A percentile compares a stretch with the other conserved stretches of the same genome.
Conservation (phyloP, 2,113 vertebrate species). For the Engraulis encrasicolus region DNA sequence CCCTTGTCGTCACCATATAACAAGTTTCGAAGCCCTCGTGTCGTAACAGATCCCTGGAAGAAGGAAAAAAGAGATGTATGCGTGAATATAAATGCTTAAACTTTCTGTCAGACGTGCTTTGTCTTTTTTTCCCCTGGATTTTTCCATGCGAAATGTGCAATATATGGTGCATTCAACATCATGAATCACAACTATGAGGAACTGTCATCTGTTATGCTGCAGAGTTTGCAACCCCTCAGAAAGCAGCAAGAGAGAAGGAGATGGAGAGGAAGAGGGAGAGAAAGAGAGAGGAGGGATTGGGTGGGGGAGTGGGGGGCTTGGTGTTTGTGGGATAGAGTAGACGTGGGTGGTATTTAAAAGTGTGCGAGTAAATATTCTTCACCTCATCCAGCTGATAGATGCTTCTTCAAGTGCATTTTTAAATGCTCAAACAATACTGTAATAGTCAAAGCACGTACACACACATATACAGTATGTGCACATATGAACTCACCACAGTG, state of each 20-base stretch:
- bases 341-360: conserved; percentile 78
- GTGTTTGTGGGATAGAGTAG: conserved; percentile 69
- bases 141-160: conserved; percentile 66
- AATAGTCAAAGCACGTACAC: not conserved
- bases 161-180: conserved; percentile 63
- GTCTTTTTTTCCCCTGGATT: conserved; percentile 54
- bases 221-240: conserved; percentile 64
- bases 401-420: conserved; percentile 47
- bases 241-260: conserved; percentile 43
- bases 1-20: conserved; percentile 8
- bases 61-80: not conserved
- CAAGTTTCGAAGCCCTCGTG: not conserved
- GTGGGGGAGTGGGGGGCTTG: conserved; percentile 61
- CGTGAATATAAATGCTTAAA: conserved; percentile 41
- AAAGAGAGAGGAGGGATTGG: conserved; percentile 50
- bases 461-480: no score
- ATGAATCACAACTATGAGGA: conserved; percentile 72
- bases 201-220: conserved; percentile 67
- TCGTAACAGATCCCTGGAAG: conserved; percentile 6
- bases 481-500: not conserved
- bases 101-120: conserved; percentile 45
- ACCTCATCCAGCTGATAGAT: conserved; percentile 64
- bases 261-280: conserved; percentile 35
- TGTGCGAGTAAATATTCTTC: conserved; percentile 69
- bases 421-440: conserved; percentile 25